phyloP scores from a whole-genome alignment of 53 echinoderm and acorn worm genomes.

The Hippasteria phrygiana region DNA sequence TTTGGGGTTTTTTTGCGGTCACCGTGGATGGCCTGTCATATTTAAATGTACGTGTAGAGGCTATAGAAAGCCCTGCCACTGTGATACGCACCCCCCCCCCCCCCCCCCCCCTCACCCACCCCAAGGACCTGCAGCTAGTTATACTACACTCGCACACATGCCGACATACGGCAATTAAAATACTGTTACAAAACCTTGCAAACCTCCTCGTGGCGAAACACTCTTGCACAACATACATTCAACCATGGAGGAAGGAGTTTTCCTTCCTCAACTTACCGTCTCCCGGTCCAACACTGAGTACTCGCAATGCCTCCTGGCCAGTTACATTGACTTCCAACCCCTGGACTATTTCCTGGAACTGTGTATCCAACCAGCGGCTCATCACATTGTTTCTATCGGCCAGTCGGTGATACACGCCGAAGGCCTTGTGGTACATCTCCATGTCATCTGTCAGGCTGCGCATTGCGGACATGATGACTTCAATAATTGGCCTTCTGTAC shows the following conservation, averaged over 20 bases:
- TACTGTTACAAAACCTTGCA: too few relatives aligned
- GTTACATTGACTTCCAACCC: neutral
- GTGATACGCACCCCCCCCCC: neutral
- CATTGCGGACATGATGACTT: neutral
- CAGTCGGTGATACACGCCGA: constrained; percentile 15
- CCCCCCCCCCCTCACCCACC: neutral
- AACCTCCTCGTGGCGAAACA: too few relatives aligned
- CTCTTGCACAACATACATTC: too few relatives aligned
- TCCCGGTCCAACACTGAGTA: constrained; percentile 29
- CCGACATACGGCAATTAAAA: too few relatives aligned
- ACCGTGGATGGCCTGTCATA: too few relatives aligned
- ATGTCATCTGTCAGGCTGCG: neutral
- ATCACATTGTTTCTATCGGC: neutral
- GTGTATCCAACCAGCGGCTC: neutral
- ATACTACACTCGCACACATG: neutral
- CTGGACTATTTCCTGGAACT: neutral
- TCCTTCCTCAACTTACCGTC: constrained; percentile 27
- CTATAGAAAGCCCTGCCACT: too few relatives aligned
- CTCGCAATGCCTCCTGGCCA: neutral
- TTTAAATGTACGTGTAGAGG: too few relatives aligned
- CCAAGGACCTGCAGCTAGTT: neutral
- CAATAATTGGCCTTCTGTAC: too few relatives aligned
- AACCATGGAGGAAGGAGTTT: too few relatives aligned
- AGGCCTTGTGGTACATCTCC: neutral
- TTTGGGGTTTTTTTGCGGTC: too few relatives aligned